phyloP scores from a whole-genome alignment of 2,113 vertebrate genomes.

The Cynopterus brachyotis region DNA sequence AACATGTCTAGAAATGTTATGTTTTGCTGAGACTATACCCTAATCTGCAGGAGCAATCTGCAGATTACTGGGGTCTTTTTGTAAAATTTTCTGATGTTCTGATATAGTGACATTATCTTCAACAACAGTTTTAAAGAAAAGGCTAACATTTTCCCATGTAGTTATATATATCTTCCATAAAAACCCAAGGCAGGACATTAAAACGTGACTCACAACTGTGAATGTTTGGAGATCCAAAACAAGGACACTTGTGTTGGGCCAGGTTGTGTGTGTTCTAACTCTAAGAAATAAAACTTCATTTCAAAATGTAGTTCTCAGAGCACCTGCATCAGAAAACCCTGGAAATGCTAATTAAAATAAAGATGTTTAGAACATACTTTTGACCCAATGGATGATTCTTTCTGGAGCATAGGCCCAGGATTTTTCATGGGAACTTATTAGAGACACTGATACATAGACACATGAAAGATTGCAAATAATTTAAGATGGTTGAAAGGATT shows the following conservation, averaged over 20 bases:
- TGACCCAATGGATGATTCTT: neutral
- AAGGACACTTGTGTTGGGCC: neutral
- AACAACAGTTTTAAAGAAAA: slow-evolving; percentile 6
- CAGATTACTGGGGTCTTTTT: neutral
- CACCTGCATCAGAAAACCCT: neutral
- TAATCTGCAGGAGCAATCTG: neutral
- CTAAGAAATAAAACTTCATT: neutral
- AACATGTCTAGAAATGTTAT: neutral
- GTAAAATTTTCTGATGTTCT: neutral
- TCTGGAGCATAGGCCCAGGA: neutral
- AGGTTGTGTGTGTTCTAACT: neutral
- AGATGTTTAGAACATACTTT: neutral
- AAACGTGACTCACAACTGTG: neutral
- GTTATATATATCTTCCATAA: neutral
- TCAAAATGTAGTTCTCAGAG: neutral
- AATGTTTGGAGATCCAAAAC: neutral
- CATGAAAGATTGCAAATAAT: neutral
- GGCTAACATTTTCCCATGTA: neutral
- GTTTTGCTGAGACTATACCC: neutral
- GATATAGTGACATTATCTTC: slow-evolving; percentile 7
- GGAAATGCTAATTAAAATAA: neutral
- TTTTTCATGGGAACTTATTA: neutral
- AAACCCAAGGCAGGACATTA: neutral
- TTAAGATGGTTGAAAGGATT: neutral
- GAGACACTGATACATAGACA: neutral